Conservation (phyloP, 2,888 invertebrate genomes). For the Chymomyza amoena region DNA sequence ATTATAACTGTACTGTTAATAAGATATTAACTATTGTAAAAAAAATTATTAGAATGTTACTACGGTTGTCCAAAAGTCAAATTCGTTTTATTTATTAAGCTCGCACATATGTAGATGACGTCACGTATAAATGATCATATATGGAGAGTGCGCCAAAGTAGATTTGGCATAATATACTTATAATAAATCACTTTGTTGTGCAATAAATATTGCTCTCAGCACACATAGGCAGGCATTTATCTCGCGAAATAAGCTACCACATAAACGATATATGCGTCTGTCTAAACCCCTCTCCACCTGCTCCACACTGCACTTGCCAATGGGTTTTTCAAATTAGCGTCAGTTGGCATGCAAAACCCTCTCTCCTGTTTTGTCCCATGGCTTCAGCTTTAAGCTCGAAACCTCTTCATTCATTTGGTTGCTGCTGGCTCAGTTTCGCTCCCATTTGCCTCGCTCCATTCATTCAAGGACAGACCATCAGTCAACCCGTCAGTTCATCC, state of each 20-base stretch:
- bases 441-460: not conserved
- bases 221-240: too few relatives aligned
- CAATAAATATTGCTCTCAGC: too few relatives aligned
- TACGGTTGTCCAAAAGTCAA: too few relatives aligned
- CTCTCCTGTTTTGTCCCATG: not conserved
- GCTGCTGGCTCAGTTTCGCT: not conserved
- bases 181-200: too few relatives aligned
- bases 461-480: not conserved
- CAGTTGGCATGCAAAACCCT: not conserved
- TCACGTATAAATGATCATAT: too few relatives aligned
- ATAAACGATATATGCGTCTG: not conserved
- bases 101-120: too few relatives aligned
- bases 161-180: too few relatives aligned
- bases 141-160: too few relatives aligned
- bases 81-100: too few relatives aligned
- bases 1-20: too few relatives aligned
- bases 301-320: not conserved
- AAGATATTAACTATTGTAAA: too few relatives aligned
- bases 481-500: not conserved
- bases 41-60: too few relatives aligned
- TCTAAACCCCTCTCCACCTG: not conserved
- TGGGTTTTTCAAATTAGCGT: slow-evolving; percentile 13
- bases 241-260: not conserved
- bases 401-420: not conserved
- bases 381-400: not conserved